These are phyloP conservation scores for Hydropsyche betteni DNA, from an alignment of 2,888 invertebrate species.

Conservation along the genomic window DNA sequence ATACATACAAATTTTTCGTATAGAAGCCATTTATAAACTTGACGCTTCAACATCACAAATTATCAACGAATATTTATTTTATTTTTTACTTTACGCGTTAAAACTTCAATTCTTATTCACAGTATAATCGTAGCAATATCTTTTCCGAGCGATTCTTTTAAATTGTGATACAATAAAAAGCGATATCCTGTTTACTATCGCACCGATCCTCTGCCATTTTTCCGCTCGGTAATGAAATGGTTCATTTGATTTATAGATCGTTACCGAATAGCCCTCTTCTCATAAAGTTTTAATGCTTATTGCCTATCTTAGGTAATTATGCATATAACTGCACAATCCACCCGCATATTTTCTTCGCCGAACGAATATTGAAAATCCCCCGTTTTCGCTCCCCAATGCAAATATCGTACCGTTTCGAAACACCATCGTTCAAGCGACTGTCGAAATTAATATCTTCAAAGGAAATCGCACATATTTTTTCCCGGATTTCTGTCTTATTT, in stretches of 20 bases:
- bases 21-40: too few relatives aligned
- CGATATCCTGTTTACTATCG: conserved; percentile 5
- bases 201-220: conserved; percentile 43
- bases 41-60: too few relatives aligned
- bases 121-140: too few relatives aligned
- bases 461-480: conserved; percentile 2
- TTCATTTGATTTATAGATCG: conserved; percentile 51
- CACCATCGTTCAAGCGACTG: conserved; percentile 13
- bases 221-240: conserved; percentile 47
- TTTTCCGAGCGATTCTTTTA: too few relatives aligned
- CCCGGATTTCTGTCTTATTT: not conserved
- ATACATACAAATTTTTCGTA: too few relatives aligned
- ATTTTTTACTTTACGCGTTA: too few relatives aligned
- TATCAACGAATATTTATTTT: too few relatives aligned
- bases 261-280: conserved; percentile 42
- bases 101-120: too few relatives aligned
- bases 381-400: conserved; percentile 1
- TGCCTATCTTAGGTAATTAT: conserved; percentile 50
- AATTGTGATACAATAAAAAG: too few relatives aligned
- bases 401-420: not conserved
- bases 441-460: conserved; percentile 7
- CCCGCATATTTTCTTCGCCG: conserved; percentile 35
- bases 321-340: conserved; percentile 49
- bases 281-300: conserved; percentile 45
- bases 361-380: conserved; percentile 43